These are phyloP conservation scores for Acanthis flammea DNA, from an alignment of 2,797 vertebrate genomes.

Conservation along the genomic window DNA sequence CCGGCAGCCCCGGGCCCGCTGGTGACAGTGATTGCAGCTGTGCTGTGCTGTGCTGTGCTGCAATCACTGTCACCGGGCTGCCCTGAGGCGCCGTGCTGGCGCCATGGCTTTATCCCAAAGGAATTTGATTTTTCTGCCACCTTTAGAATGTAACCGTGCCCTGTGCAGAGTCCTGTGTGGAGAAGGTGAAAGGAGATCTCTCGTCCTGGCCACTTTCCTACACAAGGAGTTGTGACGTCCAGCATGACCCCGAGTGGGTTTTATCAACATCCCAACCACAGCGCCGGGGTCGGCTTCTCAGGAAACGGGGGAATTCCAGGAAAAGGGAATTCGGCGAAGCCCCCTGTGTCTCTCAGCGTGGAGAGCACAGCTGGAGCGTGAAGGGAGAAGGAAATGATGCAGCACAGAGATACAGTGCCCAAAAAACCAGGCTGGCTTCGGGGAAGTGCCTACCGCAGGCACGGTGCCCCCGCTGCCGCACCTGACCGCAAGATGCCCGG, in stretches of 20 bases:
- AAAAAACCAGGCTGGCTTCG: conserved; percentile 28
- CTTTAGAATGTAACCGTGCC: rapidly evolving
- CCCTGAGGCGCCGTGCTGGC: rapidly evolving
- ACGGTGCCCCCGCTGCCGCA: background rate
- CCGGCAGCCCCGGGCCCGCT: background rate
- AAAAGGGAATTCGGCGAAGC: conserved; percentile 16
- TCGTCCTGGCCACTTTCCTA: background rate
- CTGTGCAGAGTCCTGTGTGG: background rate
- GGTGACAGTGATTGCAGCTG: conserved; percentile 4
- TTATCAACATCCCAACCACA: background rate
- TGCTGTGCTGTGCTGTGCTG: background rate
- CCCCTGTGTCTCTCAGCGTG: rapidly evolving
- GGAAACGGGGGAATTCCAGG: background rate
- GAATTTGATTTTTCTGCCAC: background rate
- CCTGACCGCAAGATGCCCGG: conserved; percentile 23
- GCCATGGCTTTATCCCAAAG: rapidly evolving
- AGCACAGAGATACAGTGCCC: background rate
- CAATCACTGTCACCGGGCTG: background rate
- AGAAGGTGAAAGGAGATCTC: rapidly evolving
- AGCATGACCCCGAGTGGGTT: background rate
- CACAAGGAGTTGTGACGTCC: rapidly evolving
- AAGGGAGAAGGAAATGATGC: conserved; percentile 63
- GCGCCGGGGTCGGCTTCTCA: rapidly evolving
- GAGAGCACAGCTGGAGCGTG: background rate
- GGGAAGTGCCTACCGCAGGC: conserved; percentile 26